Percentiles rank a stretch among this genome's conserved stretches.
Evolutionary conservation across 2,888 invertebrate genomes (phyloP).

Genomic region (Slavum lentiscoides): DNA sequence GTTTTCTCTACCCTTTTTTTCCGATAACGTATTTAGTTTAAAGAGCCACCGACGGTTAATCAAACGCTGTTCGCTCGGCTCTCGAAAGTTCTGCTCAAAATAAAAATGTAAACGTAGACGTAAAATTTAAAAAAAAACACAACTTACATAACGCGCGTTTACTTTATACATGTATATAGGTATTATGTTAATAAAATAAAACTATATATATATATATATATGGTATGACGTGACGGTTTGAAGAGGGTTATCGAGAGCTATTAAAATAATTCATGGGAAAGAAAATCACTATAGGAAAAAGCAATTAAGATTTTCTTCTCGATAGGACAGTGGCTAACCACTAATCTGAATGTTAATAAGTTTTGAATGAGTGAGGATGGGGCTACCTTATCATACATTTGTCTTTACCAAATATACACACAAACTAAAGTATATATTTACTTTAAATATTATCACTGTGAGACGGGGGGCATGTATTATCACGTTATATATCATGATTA

Average conservation of each 20-base stretch:
- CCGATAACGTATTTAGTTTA: conserved; percentile 21
- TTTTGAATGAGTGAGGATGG: background rate
- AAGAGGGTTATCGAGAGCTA: conserved; percentile 16
- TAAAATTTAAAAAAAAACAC: conserved; percentile 1
- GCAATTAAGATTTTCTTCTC: background rate
- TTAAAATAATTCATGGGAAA: conserved; percentile 19
- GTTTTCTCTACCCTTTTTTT: background rate
- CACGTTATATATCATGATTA: too few relatives aligned
- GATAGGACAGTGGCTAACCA: background rate
- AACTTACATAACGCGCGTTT: background rate
- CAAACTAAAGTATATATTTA: background rate
- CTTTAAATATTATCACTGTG: background rate
- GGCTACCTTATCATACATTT: background rate
- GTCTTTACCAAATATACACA: background rate
- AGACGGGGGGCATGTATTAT: too few relatives aligned
- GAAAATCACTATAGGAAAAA: too few relatives aligned
- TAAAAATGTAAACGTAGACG: background rate
- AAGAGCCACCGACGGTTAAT: conserved; percentile 14
- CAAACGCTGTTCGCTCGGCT: conserved; percentile 5
- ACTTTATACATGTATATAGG: background rate
- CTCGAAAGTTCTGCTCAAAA: background rate
- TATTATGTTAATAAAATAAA: background rate
- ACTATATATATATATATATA: too few relatives aligned
- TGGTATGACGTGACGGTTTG: background rate
- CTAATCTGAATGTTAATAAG: background rate